Evolutionary conservation across 1,140 invertebrate genomes (phyloP), one percentile per base, ranked within the genome.

Genomic region (Luehdorfia chinensis): DNA sequence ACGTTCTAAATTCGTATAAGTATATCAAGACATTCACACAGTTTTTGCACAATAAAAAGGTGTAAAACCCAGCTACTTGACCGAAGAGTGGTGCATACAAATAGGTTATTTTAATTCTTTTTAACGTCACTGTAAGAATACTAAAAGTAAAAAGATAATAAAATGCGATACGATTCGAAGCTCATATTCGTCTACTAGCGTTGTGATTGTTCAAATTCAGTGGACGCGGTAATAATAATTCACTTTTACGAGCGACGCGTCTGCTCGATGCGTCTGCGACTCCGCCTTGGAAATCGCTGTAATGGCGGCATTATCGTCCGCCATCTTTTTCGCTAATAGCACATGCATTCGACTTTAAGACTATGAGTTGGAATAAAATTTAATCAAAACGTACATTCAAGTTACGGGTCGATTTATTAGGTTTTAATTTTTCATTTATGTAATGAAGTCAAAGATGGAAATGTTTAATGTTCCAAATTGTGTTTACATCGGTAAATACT

Each of bases 161-260:
- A 59, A 48, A 51, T 45, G 18, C 19, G 12, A 52, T 50, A 54
- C 49, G 53, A 56, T 61, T 64, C 61, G 68, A 59, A 37, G 48
- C 43, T 47, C 55, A 58, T 57, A 69, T 59, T 49, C 45, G 30
- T 61, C 39, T 43, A 43, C 16, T 45, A 46, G 58, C n/a, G n/a
- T 58, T 53, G 51, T 59, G 55, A 74, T 78, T 75, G 73, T 78
- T 75, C 66, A 74, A 68, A 84, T 83, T 85, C 77, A 80, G 65
- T 65, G 68, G 55, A 68, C 71, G 75, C 60, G 65, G 71, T 72
- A 60, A 80, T 74, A 75, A 84, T 81, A 85, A 73, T 65, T 85
- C 79, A 81, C 60, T 81, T 85, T 85, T 84, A 85, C 68, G 81
- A 84, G 60, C 72, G 59, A 50, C 53, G 64, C 69, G 73, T 69